Percentiles rank a stretch among this genome's conserved stretches.
Evolutionary conservation across 1,140 invertebrate species (phyloP).

Genomic region (Heliconius hewitsoni): DNA sequence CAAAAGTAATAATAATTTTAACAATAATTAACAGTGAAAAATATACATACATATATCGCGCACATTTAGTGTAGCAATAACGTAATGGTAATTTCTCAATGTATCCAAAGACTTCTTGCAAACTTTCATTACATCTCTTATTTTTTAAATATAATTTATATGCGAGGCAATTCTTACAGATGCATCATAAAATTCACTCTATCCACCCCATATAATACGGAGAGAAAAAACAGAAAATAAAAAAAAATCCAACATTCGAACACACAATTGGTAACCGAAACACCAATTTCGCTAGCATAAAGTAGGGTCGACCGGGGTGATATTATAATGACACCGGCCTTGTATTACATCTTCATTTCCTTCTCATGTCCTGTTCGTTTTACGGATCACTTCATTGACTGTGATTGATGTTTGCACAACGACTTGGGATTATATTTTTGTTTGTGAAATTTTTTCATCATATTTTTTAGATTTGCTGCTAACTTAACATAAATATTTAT

Average conservation of each 20-base stretch:
- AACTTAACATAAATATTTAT: no score
- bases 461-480: not conserved
- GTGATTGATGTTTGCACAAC: conserved; percentile 43
- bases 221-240: not conserved
- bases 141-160: no score
- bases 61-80: no score
- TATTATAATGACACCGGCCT: conserved; percentile 60
- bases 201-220: no score
- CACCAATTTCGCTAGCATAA: conserved; percentile 51
- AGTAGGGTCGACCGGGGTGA: conserved; percentile 48
- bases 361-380: conserved; percentile 42
- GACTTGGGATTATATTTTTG: not conserved
- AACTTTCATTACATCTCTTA: no score
- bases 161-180: no score
- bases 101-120: no score
- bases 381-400: conserved; percentile 44
- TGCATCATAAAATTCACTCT: no score
- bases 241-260: not conserved
- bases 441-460: not conserved
- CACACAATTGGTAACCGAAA: conserved; percentile 20
- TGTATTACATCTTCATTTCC: conserved; percentile 59
- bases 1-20: no score
- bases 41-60: no score
- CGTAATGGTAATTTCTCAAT: no score
- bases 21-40: no score